Conservation (phyloP, 2,797 vertebrate species). For the Pseudochaenichthys georgianus region DNA sequence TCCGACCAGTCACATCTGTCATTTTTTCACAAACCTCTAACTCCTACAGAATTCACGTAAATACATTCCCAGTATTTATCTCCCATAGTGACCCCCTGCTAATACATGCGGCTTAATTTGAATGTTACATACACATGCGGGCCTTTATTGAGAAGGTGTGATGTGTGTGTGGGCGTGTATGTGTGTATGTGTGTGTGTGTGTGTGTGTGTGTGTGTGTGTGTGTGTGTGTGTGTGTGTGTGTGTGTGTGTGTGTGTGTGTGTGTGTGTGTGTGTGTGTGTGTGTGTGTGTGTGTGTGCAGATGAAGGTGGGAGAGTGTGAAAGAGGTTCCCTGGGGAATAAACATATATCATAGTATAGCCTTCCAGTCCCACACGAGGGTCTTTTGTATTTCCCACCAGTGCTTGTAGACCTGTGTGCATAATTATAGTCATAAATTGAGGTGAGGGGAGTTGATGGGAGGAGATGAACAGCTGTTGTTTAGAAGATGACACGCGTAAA, state of each 20-base stretch:
- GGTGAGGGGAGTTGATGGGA: conserved; percentile 4
- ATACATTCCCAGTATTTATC: background rate
- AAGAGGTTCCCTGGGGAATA: conserved; percentile 27
- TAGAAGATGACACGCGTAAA: conserved; percentile 15
- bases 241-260: conserved; percentile 1
- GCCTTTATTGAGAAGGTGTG: conserved; percentile 44
- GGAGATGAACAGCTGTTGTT: conserved; percentile 32
- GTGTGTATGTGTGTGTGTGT: conserved; percentile 16
- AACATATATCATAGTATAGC: conserved; percentile 25
- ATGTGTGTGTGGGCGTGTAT: conserved; percentile 14
- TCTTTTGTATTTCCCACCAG: background rate
- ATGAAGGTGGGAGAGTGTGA: conserved; percentile 19
- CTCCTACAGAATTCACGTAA: background rate
- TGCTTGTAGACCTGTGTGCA: background rate
- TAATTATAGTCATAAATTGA: background rate
- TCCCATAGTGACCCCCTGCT: conserved; percentile 9
- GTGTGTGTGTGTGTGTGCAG: too few relatives aligned
- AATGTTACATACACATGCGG: conserved; percentile 44
- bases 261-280: too few relatives aligned
- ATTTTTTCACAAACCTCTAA: conserved; percentile 9
- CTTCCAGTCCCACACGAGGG: conserved; percentile 21
- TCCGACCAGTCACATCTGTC: background rate
- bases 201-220: conserved; percentile 19
- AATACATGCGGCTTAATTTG: conserved; percentile 33
- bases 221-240: conserved; percentile 2